phyloP scores from a whole-genome alignment of 1,140 invertebrate species.

The Brachystomella parvula region DNA sequence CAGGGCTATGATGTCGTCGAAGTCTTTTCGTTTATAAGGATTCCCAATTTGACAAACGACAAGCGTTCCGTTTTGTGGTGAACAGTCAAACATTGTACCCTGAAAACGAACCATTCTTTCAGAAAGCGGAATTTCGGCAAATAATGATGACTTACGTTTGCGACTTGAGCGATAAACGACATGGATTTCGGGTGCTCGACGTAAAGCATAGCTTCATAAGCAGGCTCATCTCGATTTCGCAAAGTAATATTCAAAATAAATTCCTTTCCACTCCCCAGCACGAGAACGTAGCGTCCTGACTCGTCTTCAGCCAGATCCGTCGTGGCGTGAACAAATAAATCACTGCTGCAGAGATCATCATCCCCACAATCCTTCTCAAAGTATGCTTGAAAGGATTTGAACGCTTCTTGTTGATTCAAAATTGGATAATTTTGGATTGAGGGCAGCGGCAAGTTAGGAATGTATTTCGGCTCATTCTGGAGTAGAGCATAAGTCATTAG shows the following conservation, averaged over 20 bases:
- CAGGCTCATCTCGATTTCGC: constrained; percentile 73
- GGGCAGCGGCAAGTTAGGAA: constrained; percentile 50
- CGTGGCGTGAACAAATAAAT: constrained; percentile 61
- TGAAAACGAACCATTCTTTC: constrained; percentile 17
- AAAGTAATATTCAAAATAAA: constrained; percentile 66
- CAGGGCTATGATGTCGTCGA: constrained; percentile 53
- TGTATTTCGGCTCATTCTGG: constrained; percentile 53
- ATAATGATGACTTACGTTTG: constrained; percentile 38
- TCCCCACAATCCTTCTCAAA: constrained; percentile 89
- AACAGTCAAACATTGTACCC: constrained; percentile 27
- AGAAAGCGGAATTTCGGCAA: neutral
- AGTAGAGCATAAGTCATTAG: constrained; percentile 72
- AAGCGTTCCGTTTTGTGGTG: constrained; percentile 55
- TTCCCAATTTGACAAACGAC: constrained; percentile 79
- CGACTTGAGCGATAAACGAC: constrained; percentile 63
- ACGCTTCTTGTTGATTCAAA: constrained; percentile 75
- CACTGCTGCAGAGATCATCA: constrained; percentile 81
- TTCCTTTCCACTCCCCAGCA: constrained; percentile 66
- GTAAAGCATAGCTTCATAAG: constrained; percentile 79
- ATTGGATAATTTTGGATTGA: constrained; percentile 75
- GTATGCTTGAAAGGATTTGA: constrained; percentile 68
- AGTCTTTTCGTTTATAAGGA: constrained; percentile 64
- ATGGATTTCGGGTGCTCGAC: constrained; percentile 67
- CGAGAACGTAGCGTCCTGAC: constrained; percentile 43
- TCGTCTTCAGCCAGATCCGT: constrained; percentile 51